A percentile compares a stretch with the other conserved stretches of the same genome.
These are phyloP conservation scores for Catagonus wagneri DNA, from an alignment of 2,113 vertebrate genomes.

Conservation along the genomic window DNA sequence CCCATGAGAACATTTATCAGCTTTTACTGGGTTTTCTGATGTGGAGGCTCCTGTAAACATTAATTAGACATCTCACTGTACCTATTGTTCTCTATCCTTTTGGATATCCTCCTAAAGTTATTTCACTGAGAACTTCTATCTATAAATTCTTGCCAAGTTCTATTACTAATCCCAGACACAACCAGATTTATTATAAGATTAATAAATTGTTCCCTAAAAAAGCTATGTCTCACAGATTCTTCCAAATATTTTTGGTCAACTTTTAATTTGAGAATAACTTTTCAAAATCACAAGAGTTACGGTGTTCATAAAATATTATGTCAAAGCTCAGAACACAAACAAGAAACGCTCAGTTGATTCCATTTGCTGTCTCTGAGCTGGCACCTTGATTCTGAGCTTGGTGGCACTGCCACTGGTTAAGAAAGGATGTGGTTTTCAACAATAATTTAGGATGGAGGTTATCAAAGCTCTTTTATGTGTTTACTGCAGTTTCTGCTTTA, in stretches of 20 bases:
- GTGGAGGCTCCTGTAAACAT: background rate
- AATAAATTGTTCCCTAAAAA: conserved; percentile 38
- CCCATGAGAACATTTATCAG: background rate
- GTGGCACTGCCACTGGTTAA: background rate
- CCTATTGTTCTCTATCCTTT: conserved; percentile 38
- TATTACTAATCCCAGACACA: conserved; percentile 49
- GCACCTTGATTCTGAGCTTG: background rate
- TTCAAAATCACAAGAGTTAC: background rate
- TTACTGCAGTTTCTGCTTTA: conserved; percentile 2
- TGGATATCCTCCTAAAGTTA: conserved; percentile 33
- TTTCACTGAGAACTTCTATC: conserved; percentile 33
- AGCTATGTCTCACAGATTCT: conserved; percentile 12
- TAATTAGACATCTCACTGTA: conserved; percentile 6
- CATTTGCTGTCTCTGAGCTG: background rate
- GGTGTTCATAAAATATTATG: background rate
- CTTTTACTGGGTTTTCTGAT: background rate
- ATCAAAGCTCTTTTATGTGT: background rate
- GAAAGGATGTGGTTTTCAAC: background rate
- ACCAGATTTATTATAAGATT: conserved; percentile 49
- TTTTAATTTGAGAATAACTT: conserved; percentile 44
- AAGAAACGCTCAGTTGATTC: background rate
- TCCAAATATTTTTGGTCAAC: conserved; percentile 10
- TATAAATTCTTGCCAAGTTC: conserved; percentile 52
- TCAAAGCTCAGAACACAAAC: conserved; percentile 30
- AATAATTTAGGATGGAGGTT: background rate